Base-by-base conservation (phyloP, 2,888 invertebrate genomes). In the Heliconius ethilla region DNA sequence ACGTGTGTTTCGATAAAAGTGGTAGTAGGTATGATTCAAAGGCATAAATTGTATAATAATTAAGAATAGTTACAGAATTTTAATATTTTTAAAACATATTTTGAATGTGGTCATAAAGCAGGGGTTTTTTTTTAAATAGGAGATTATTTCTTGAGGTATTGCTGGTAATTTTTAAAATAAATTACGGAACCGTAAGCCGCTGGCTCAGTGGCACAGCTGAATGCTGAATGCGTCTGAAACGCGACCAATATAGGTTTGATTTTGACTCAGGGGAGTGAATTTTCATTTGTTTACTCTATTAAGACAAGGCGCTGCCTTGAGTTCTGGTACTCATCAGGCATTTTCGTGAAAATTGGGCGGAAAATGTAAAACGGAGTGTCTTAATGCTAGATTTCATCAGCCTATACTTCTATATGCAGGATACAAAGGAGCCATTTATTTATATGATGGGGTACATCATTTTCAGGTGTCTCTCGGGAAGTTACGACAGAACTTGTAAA, bases 401-500 rank as follows among this genome's bases (percentile, higher is more conserved):
- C 59, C n/a, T 9, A 9, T 45, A 13, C 13, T 45, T 45, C 59
- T 22, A 25, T 11, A 1, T 62, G 11, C n/a, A 22, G 22, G 10
- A n/a, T n/a, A 11, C 55, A n/a, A n/a, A n/a, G 2, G 6, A 18
- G 33, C 33, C 7, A 6, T 7, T 6, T 0, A 5, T 33, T 33
- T 51, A 6, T 18, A 51, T 51, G 15, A 51, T 6, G 18, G 6
- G 18, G 51, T 59, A 59, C n/a, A n/a, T 59, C 2, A 63, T 18
- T 63, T 63, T 18, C 85, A 97, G 97, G 87, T 97, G 97, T 89
- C 91, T 97, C 81, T 96, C 97, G 2, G 97, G 97, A 82, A 97
- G 97, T 89, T 98, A 97, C 88, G 98, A 98, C 89, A 95, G 97
- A 82, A 97, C 97, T 27, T 97, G 97, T 90, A 97, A 97, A 89